phyloP scores from a whole-genome alignment of 2,113 vertebrate species.

The Microtus montanus region DNA sequence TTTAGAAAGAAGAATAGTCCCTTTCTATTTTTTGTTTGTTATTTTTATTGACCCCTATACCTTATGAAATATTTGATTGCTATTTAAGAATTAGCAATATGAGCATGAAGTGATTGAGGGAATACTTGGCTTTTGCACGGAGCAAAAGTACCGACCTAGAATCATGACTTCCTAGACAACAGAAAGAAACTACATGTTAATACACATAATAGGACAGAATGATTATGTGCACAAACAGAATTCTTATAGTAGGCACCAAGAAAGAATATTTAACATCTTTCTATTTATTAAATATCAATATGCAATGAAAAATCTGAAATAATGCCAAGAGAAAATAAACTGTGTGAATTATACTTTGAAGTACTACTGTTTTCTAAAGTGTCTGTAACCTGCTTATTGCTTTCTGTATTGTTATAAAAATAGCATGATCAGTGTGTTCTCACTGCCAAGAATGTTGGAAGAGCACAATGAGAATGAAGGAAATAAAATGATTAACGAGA shows the following conservation, averaged over 20 bases:
- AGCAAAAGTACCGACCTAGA: not conserved
- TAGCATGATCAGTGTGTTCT: constrained; percentile 42
- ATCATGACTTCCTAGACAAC: not conserved
- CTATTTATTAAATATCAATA: constrained; percentile 25
- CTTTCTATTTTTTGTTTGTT: not conserved
- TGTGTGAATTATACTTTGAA: constrained; percentile 16
- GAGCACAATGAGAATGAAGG: constrained; percentile 47
- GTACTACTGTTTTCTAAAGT: constrained; percentile 56
- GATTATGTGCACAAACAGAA: not conserved
- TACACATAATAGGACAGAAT: not conserved
- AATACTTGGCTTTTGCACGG: not conserved
- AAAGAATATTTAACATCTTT: not conserved
- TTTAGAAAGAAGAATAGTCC: not conserved
- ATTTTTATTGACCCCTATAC: not conserved
- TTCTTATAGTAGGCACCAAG: not conserved
- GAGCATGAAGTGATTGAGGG: not conserved
- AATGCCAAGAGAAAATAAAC: constrained; percentile 43
- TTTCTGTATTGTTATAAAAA: constrained; percentile 70
- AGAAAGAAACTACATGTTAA: constrained; percentile 2
- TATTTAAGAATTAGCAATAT: not conserved
- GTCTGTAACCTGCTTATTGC: constrained; percentile 62
- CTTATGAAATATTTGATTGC: not conserved
- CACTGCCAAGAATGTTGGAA: not conserved
- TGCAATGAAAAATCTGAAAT: constrained; percentile 33
- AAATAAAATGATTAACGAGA: constrained; percentile 61